Conservation (phyloP, 1,140 invertebrate species). For the Akabosia matsudoensis region DNA sequence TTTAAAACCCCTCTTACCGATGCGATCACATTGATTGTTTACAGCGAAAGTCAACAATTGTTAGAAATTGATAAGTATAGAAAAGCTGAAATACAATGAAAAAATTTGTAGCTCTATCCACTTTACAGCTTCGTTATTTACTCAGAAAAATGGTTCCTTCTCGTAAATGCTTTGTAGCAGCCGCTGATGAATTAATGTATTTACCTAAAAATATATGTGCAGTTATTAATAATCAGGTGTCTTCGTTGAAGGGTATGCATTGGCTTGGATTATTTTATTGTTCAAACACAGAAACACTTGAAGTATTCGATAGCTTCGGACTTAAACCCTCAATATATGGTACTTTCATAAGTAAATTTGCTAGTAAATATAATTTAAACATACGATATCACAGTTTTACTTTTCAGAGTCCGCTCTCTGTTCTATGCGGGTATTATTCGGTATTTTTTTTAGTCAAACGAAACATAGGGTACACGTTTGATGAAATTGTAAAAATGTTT, state of each 20-base stretch:
- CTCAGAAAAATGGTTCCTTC: not conserved
- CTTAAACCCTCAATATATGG: not conserved
- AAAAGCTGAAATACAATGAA: not conserved
- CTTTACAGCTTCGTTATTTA: not conserved
- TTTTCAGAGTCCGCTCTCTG: not conserved
- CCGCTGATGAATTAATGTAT: not conserved
- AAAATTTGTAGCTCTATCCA: not conserved
- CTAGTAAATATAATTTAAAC: not conserved
- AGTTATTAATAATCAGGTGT: not conserved
- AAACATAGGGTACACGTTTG: not conserved
- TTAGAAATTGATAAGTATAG: slow-evolving; percentile 12
- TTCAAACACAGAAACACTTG: not conserved
- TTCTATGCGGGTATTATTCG: not conserved
- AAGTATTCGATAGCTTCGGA: not conserved
- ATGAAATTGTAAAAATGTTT: not conserved
- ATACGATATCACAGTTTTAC: not conserved
- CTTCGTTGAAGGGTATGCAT: not conserved
- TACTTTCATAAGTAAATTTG: not conserved
- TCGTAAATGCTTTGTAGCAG: not conserved
- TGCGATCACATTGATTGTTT: not conserved
- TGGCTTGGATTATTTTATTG: not conserved
- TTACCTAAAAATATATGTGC: not conserved
- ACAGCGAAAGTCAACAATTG: not conserved
- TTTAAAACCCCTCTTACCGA: not conserved
- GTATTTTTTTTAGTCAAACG: not conserved